Conservation (phyloP, 92 coral and sea anemone genomes). For the Blastomussa wellsi region DNA sequence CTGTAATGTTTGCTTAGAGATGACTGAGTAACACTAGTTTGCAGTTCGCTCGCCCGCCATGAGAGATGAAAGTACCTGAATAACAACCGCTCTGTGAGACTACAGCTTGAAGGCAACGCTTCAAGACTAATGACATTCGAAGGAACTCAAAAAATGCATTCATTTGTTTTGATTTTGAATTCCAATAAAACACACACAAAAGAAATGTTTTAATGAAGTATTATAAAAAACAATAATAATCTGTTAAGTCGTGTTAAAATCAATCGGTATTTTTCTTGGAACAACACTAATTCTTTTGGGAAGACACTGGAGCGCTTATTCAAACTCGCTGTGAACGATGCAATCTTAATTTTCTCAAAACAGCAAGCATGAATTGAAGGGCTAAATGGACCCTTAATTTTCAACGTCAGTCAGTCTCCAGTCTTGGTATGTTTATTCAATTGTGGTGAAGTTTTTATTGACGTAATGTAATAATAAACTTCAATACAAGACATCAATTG, state of each 20-base stretch:
- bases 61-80: background rate
- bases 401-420: background rate
- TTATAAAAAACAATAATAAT: constrained; percentile 6
- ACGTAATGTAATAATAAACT: background rate
- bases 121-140: background rate
- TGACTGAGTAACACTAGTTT: background rate
- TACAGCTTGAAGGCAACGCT: background rate
- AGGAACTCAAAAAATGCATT: constrained; percentile 29
- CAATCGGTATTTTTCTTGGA: background rate
- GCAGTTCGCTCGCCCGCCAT: background rate
- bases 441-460: background rate
- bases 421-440: background rate
- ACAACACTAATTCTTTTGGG: background rate
- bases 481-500: background rate
- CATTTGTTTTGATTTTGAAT: background rate
- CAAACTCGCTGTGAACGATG: background rate
- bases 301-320: background rate
- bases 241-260: background rate
- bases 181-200: background rate
- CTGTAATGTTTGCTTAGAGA: background rate
- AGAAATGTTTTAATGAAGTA: constrained; percentile 8
- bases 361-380: too few relatives aligned
- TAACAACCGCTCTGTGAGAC: background rate
- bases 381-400: background rate
- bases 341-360: background rate